phyloP scores from a whole-genome alignment of 2,113 vertebrate species.

The Saguinus imperator region DNA sequence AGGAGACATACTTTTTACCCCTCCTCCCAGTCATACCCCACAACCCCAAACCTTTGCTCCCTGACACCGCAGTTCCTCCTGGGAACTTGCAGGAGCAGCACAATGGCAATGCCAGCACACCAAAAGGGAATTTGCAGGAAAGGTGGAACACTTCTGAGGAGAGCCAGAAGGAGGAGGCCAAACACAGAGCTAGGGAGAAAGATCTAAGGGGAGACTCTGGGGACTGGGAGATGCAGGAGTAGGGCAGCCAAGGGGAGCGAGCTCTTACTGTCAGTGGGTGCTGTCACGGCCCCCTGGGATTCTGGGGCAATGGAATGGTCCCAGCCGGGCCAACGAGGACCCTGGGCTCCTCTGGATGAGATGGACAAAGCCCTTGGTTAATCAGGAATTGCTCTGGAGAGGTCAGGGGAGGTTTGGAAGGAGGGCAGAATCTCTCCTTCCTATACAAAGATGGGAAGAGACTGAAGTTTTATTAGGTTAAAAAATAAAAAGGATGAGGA shows the following conservation, averaged over 20 bases:
- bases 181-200: conserved; percentile 19
- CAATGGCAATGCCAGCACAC: conserved; percentile 20
- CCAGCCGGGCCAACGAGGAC: conserved; percentile 64
- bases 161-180: conserved; percentile 56
- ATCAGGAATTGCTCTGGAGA: conserved; percentile 48
- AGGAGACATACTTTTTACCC: not conserved
- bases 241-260: conserved; percentile 7
- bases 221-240: conserved; percentile 63
- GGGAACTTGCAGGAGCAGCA: conserved; percentile 28
- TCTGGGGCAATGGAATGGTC: conserved; percentile 68
- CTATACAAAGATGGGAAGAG: not conserved
- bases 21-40: not conserved
- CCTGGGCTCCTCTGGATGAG: conserved; percentile 68
- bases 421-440: conserved; percentile 35
- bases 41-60: conserved; percentile 6
- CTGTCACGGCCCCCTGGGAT: conserved; percentile 63
- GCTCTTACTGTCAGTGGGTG: conserved; percentile 71
- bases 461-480: not conserved
- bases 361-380: conserved; percentile 68
- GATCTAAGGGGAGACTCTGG: conserved; percentile 10
- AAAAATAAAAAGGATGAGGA: not conserved
- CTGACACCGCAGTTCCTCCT: conserved; percentile 38
- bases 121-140: not conserved
- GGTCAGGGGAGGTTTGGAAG: not conserved
- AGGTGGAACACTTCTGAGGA: conserved; percentile 50